Conservation (phyloP, 2,113 vertebrate species). For the Dicentrarchus labrax region DNA sequence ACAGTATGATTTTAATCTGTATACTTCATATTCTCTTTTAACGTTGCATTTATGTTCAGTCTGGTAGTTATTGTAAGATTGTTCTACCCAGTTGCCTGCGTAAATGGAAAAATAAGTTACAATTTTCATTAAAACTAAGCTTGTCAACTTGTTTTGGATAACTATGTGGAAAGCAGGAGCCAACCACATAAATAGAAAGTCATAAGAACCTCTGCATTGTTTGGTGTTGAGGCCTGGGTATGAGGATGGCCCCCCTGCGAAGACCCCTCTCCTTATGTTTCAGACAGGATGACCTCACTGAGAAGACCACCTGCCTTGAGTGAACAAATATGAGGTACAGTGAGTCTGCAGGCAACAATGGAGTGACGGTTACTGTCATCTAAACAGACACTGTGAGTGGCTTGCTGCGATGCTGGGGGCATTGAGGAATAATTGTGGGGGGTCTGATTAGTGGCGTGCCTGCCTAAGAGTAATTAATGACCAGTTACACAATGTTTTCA, state of each 20-base stretch:
- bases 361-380: slow-evolving; percentile 72
- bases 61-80: background rate
- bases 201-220: slow-evolving; percentile 39
- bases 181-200: slow-evolving; percentile 46
- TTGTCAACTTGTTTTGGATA: background rate
- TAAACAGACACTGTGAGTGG: slow-evolving; percentile 48
- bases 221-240: slow-evolving; percentile 28
- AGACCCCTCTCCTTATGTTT: slow-evolving; percentile 61
- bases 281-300: slow-evolving; percentile 73
- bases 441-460: slow-evolving; percentile 70
- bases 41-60: background rate
- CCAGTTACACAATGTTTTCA: slow-evolving; percentile 53
- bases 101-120: background rate
- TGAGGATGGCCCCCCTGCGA: slow-evolving; percentile 46
- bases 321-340: slow-evolving; percentile 66
- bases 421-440: slow-evolving; percentile 57
- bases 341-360: slow-evolving; percentile 72
- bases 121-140: background rate
- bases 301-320: slow-evolving; percentile 75
- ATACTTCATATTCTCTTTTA: background rate
- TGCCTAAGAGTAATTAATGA: slow-evolving; percentile 68
- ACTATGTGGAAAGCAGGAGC: slow-evolving; percentile 3
- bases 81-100: background rate
- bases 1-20: background rate
- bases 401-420: slow-evolving; percentile 46